Evolutionary conservation across 1,140 invertebrate genomes (phyloP).

Genomic region (Copidosoma floridanum): DNA sequence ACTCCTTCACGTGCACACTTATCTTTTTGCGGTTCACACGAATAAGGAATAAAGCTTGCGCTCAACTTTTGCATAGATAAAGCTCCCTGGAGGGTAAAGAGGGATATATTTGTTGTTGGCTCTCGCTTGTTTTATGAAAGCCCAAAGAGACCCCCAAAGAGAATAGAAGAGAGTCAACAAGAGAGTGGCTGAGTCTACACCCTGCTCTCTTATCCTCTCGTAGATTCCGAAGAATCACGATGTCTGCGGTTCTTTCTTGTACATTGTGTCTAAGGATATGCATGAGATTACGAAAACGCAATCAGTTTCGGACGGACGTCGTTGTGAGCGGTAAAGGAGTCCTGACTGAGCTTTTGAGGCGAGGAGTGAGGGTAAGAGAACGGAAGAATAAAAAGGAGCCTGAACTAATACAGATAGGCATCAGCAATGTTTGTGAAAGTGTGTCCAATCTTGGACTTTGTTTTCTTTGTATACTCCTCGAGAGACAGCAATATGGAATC

Average conservation of each 20-base stretch:
- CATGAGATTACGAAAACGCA: slow-evolving; percentile 9
- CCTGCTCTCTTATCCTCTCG: neutral
- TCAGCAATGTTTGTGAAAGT: slow-evolving; percentile 14
- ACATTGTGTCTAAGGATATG: slow-evolving; percentile 20
- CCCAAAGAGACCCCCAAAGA: neutral
- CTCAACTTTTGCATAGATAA: slow-evolving; percentile 24
- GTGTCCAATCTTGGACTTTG: too few relatives aligned
- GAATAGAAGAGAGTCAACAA: neutral
- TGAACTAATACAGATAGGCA: slow-evolving; percentile 6
- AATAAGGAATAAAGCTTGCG: slow-evolving; percentile 2
- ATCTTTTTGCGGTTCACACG: slow-evolving; percentile 8
- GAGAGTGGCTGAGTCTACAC: too few relatives aligned
- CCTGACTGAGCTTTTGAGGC: neutral
- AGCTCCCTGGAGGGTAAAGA: too few relatives aligned
- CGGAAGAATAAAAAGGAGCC: too few relatives aligned
- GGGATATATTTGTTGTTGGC: too few relatives aligned
- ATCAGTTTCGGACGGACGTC: slow-evolving; percentile 2
- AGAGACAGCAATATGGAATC: too few relatives aligned
- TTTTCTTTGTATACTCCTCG: too few relatives aligned
- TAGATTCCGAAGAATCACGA: neutral
- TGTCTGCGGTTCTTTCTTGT: too few relatives aligned
- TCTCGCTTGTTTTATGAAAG: neutral
- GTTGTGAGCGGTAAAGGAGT: neutral
- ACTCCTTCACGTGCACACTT: slow-evolving; percentile 4
- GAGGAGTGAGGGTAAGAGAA: neutral